phyloP scores from a whole-genome alignment of 2,113 vertebrate species.

The Alosa alosa region DNA sequence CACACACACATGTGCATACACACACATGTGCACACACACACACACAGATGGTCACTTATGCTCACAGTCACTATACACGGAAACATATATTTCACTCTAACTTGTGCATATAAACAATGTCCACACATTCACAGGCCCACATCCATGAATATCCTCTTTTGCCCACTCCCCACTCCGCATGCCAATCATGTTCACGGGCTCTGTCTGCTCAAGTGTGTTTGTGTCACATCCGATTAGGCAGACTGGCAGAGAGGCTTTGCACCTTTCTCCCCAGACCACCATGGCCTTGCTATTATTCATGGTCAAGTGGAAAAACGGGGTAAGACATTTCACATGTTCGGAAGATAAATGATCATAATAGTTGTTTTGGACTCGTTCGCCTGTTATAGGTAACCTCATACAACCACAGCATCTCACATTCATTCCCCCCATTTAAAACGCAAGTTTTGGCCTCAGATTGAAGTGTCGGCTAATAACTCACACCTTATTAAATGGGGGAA shows the following conservation, averaged over 20 bases:
- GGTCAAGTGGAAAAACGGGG: not conserved
- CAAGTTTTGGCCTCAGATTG: not conserved
- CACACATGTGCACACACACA: not conserved
- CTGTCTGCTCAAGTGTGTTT: not conserved
- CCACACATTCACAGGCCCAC: not conserved
- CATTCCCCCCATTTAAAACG: too few relatives aligned
- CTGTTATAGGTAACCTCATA: too few relatives aligned
- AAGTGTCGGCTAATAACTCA: not conserved
- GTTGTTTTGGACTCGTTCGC: not conserved
- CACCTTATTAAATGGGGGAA: not conserved
- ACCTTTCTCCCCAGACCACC: not conserved
- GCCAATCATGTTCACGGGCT: not conserved
- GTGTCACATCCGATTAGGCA: not conserved
- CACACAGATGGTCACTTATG: not conserved
- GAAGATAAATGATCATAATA: not conserved
- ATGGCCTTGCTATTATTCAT: not conserved
- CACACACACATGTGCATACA: too few relatives aligned
- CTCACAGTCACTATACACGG: not conserved
- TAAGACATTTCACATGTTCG: not conserved
- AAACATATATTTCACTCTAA: not conserved
- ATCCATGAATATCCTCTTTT: not conserved
- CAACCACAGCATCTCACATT: too few relatives aligned
- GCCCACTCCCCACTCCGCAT: not conserved
- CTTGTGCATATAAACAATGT: not conserved
- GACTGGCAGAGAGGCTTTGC: not conserved